These are phyloP conservation scores for Leucophora obtusa DNA, from an alignment of 2,888 invertebrate species.

Conservation along the genomic window DNA sequence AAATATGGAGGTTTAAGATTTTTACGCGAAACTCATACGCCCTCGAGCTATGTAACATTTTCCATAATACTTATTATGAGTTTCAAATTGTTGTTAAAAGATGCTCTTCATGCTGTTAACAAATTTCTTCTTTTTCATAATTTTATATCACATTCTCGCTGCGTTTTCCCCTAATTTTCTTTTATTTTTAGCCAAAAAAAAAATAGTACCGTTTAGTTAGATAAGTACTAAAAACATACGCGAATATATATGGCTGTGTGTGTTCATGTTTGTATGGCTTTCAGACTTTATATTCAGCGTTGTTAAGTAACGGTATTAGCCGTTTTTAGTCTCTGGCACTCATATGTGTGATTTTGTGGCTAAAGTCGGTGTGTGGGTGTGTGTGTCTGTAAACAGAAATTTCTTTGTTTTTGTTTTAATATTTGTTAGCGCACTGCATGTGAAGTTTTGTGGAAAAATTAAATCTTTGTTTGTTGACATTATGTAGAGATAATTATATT, in stretches of 20 bases:
- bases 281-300: constrained; percentile 50
- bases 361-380: background rate
- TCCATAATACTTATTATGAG: constrained; percentile 42
- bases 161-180: background rate
- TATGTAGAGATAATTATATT: constrained; percentile 64
- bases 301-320: constrained; percentile 63
- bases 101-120: constrained; percentile 23
- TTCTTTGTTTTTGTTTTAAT: background rate
- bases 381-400: background rate
- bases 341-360: constrained; percentile 59
- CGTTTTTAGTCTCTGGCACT: constrained; percentile 25
- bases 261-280: constrained; percentile 24
- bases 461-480: constrained; percentile 64
- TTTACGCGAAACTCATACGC: constrained; percentile 1
- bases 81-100: constrained; percentile 51
- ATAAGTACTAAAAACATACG: constrained; percentile 32
- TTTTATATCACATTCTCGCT: background rate
- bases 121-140: constrained; percentile 1
- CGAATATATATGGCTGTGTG: background rate
- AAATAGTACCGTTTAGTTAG: constrained; percentile 47
- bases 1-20: background rate
- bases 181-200: constrained; percentile 5
- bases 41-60: constrained; percentile 41
- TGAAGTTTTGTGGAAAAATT: constrained; percentile 56
- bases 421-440: constrained; percentile 15